Conservation (phyloP, 1,140 invertebrate species). For the Hydropsyche tenuis region DNA sequence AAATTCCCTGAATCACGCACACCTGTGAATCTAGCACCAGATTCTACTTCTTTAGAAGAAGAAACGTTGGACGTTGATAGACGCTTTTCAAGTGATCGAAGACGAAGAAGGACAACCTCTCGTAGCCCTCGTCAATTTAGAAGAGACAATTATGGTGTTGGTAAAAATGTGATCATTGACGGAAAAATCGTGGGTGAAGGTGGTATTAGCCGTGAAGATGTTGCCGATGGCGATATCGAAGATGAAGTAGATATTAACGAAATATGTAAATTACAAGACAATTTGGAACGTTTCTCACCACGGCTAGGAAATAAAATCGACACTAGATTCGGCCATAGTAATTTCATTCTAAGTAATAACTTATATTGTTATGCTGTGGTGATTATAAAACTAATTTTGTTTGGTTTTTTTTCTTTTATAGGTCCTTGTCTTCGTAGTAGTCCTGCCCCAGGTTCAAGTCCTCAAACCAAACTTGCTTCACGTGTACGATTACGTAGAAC, state of each 20-base stretch:
- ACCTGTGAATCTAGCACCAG: conserved; percentile 21
- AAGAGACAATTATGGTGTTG: conserved; percentile 25
- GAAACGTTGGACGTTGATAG: conserved; percentile 42
- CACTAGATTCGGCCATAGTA: conserved; percentile 15
- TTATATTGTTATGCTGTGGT: neutral
- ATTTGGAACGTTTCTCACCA: conserved; percentile 15
- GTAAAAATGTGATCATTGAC: neutral
- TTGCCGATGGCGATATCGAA: conserved; percentile 31
- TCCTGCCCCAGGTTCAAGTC: conserved; percentile 48
- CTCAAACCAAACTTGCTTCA: conserved; percentile 55
- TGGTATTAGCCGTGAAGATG: conserved; percentile 15
- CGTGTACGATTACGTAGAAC: conserved; percentile 54
- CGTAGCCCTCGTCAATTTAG: conserved; percentile 16
- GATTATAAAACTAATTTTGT: neutral
- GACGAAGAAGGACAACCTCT: conserved; percentile 28
- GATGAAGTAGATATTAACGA: conserved; percentile 32
- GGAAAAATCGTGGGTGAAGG: neutral
- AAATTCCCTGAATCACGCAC: conserved; percentile 31
- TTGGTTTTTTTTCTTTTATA: neutral
- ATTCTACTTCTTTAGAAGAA: conserved; percentile 41
- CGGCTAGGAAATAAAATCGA: conserved; percentile 28
- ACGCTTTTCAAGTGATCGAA: conserved; percentile 32
- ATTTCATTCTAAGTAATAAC: neutral
- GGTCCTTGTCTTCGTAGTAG: conserved; percentile 23
- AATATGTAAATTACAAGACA: conserved; percentile 4